Evolutionary conservation across 2,113 vertebrate species (phyloP), one percentile per base, ranked within the genome.

Genomic region (Pangasianodon hypophthalmus): DNA sequence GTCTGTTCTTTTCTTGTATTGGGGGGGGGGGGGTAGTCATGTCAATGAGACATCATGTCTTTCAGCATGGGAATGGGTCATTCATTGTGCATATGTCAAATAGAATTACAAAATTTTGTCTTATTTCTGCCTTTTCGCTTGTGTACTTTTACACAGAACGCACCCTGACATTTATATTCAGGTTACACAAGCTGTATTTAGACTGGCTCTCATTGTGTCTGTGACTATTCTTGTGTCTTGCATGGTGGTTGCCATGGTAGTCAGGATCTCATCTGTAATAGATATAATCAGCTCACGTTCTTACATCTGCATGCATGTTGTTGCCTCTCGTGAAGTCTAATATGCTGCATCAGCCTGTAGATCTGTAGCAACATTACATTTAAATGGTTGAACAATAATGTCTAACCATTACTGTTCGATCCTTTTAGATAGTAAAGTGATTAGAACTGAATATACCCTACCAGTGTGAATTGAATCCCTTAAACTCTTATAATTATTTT

Each of bases 21-120:
- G 37, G 37, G 37, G 37, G 37, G 37, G 84, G 89, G 93, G 94
- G 58, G 91, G 92, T 95, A 90, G n/a, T 2, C 24, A 52, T 87
- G 48, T 84, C 58, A 64, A 37, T 79, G 71, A 26, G 56, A 77
- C 52, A 81, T 37, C 18, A 32, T 52, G 14, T 88, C 60, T 85
- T 41, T 88, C 29, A 62, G 26, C 37, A 79, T 32, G 54, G 19
- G 32, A 75, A 29, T 29, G n/a, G 2, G 18, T 37, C 32, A n/a
- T 75, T 52, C 48, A 54, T 79, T 54, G 10, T 79, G 44, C 44
- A 81, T 13, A 81, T 14, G 24, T 52, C 56, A 13, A 62, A 44
- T 44, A 62, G 56, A 84, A 84, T 82, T 81, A 14, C 24, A 80
- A 29, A n/a, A 21, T 69, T 88, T 37, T 29, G 50, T 71, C 6